Base-by-base conservation (phyloP, 2,113 vertebrate species). In the Onychostruthus taczanowskii region DNA sequence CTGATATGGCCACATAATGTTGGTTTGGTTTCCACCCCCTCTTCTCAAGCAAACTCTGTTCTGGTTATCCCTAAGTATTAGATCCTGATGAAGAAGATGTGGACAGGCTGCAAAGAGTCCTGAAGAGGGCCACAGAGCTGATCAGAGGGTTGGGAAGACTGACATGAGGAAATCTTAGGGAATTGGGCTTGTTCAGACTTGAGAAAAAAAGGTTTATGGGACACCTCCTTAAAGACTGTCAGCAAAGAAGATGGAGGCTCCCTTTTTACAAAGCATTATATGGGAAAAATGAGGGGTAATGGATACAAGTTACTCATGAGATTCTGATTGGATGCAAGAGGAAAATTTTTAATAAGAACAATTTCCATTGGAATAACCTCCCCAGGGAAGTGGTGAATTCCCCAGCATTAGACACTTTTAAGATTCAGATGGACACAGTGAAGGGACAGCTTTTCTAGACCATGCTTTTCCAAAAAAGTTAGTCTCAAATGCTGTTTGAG, bases 301-400 rank as follows among this genome's bases (percentile, higher is more conserved):
- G 3, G 3, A 41, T 28, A 24, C 15, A 63, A 49, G 31, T 70
- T 43, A 43, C 22, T 69, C 0, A 3, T 10, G 7, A 55, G 7
- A 63, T 28, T 56, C 14, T 1, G 0, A 14, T 0, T 43, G 9
- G 26, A 76, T 10, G 27, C 10, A 49, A 83, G 31, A 63, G 2
- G 8, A 55, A 69, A 37, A 37, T 11, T 49, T 55, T 90, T 77
- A 43, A 16, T 7, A 9, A 47, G 17, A 69, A 43, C 2, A 14
- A 43, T 37, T 41, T 24, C 35, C 4, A 11, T 24, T 70, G 10
- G 41, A 77, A 77, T 37, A 56, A 76, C 62, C 21, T 41, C 55
- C 6, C 17, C 21, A 53, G 14, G 20, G 6, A 62, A 47, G 11
- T 27, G 11, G 16, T 27, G 5, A 39, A 55, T 76, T 55, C 14